Conservation (phyloP, 2,797 vertebrate species). For the Meda fulgida region DNA sequence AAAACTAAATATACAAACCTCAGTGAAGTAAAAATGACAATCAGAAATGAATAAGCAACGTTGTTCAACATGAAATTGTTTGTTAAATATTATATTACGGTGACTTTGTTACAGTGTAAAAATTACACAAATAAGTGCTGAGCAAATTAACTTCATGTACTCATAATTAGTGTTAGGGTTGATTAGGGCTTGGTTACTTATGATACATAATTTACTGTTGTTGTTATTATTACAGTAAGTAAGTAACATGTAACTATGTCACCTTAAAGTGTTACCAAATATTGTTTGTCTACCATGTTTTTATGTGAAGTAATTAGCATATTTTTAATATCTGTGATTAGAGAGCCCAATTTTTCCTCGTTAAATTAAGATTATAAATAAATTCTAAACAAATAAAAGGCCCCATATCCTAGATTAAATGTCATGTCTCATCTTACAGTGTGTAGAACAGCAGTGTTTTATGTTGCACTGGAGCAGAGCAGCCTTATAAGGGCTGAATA, state of each 20-base stretch:
- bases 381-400: neutral
- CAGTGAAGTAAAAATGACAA: neutral
- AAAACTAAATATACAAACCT: too few relatives aligned
- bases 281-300: neutral
- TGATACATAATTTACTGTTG: neutral
- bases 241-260: neutral
- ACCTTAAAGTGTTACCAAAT: neutral
- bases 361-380: neutral
- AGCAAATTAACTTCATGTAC: neutral
- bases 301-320: neutral
- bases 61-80: neutral
- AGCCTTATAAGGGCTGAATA: slow-evolving; percentile 44
- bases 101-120: neutral
- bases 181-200: neutral
- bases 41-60: neutral
- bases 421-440: neutral
- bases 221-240: neutral
- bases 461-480: neutral
- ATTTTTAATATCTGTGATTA: neutral
- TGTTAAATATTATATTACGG: neutral
- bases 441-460: neutral
- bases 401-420: neutral
- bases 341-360: neutral
- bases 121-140: neutral
- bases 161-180: neutral